These are phyloP conservation scores for Drosophila lutescens DNA, from an alignment of 2,888 invertebrate species.

Conservation along the genomic window DNA sequence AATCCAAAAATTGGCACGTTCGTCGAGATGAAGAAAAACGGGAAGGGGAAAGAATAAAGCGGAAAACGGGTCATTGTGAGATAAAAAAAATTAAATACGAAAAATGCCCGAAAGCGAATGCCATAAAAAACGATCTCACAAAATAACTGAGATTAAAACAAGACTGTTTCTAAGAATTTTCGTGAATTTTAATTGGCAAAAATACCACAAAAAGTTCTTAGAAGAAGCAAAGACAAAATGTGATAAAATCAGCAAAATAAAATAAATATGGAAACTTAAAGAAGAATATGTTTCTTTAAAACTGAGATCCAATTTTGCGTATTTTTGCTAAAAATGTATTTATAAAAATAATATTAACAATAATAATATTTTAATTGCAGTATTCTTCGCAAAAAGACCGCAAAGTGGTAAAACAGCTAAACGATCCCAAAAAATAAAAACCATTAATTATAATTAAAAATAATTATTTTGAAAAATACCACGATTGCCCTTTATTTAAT, in stretches of 20 bases:
- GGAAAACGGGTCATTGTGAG: slow-evolving; percentile 11
- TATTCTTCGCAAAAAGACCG: not conserved
- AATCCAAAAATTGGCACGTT: slow-evolving; percentile 36
- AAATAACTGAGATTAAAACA: slow-evolving; percentile 1
- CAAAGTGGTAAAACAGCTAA: not conserved
- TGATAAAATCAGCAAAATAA: not conserved
- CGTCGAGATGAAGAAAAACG: slow-evolving; percentile 2
- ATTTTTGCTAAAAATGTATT: too few species aligned
- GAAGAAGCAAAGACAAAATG: not conserved
- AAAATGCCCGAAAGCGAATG: not conserved
- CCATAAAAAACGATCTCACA: not conserved
- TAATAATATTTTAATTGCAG: not conserved
- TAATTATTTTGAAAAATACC: not conserved
- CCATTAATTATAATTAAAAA: too few species aligned
- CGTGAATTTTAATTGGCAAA: not conserved
- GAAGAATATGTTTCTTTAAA: too few species aligned
- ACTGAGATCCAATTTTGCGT: too few species aligned
- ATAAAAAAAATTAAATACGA: not conserved
- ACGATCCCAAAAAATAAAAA: not conserved
- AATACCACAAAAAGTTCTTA: not conserved
- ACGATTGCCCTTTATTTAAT: not conserved
- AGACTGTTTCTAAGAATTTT: slow-evolving; percentile 3
- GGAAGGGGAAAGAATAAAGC: not conserved
- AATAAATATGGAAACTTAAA: too few species aligned
- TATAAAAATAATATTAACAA: too few species aligned